Evolutionary conservation across 2,888 invertebrate genomes (phyloP), one percentile per base, ranked within the genome.

Genomic region (Blera fallax): DNA sequence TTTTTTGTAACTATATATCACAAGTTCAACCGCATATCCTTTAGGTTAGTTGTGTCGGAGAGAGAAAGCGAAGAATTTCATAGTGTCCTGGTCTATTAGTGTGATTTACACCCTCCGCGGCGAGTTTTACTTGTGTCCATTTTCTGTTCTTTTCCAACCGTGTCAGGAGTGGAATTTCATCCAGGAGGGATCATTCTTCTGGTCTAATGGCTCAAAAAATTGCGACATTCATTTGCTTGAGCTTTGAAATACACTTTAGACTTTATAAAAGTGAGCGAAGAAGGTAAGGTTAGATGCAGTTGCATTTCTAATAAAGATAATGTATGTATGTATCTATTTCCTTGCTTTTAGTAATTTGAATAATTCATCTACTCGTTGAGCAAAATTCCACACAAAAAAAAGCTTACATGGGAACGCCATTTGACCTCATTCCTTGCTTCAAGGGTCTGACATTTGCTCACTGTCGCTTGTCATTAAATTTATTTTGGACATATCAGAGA

Each of bases 11-110:
- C 72, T 77, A 65, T 82, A 76, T 56, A 56, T 77, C 77, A 72
- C 50, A 72, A 65, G 60, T 77, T 77, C 65, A 77, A 77, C 82
- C 52, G 58, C 77, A 70, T 64, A 74, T 74, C 77, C 72, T 65
- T 77, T 50, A 50, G 76, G 70, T 77, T 65, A 50, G 24, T 40
- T 37, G 21, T 40, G 48, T n/a, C 10, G 24, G 27, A 2, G 14
- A 56, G 40, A 50, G 32, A 24, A 24, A 58, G 52, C 32, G 65
- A 8, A 40, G 27, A 56, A 50, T 60, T 79, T 50, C 50, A 79
- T 54, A 70, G 34, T 64, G 21, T 11, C 16, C 32, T 21, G 54
- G 32, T 72, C 43, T 40, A 76, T 76, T 82, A 64, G 56, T 70
- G 40, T 67, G 67, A 74, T 62, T 73, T 80, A 67, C 50, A 65